These are phyloP conservation scores for Drosophila leontia DNA, from an alignment of 1,140 invertebrate genomes.

Conservation along the genomic window DNA sequence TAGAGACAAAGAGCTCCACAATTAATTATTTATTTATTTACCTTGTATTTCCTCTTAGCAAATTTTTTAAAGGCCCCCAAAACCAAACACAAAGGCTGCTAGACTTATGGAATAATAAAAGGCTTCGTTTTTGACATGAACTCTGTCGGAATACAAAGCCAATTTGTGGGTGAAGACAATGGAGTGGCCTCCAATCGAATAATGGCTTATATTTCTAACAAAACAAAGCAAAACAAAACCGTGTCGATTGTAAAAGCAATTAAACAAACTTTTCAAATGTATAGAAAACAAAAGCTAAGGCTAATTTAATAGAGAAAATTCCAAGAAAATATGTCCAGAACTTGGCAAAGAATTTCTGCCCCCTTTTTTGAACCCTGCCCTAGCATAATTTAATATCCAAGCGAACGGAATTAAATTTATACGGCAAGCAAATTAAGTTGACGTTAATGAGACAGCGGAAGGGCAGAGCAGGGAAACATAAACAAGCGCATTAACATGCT, in stretches of 20 bases:
- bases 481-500: slow-evolving; percentile 63
- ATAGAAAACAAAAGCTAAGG: neutral
- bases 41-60: neutral
- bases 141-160: neutral
- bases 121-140: neutral
- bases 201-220: neutral
- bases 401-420: slow-evolving; percentile 38
- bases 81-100: neutral
- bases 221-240: neutral
- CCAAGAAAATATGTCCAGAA: neutral
- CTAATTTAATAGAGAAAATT: slow-evolving; percentile 12
- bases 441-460: slow-evolving; percentile 46
- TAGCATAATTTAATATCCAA: slow-evolving; percentile 34
- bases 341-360: neutral
- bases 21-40: neutral
- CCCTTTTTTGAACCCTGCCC: slow-evolving; percentile 6
- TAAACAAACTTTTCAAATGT: slow-evolving; percentile 14
- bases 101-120: neutral
- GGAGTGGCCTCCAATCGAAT: slow-evolving; percentile 8
- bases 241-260: slow-evolving; percentile 1
- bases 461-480: slow-evolving; percentile 15
- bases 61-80: neutral
- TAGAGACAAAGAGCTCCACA: neutral
- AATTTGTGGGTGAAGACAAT: slow-evolving; percentile 7
- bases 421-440: slow-evolving; percentile 51